Base-by-base conservation (phyloP, 2,113 vertebrate species). In the Psilopsiagon aurifrons region DNA sequence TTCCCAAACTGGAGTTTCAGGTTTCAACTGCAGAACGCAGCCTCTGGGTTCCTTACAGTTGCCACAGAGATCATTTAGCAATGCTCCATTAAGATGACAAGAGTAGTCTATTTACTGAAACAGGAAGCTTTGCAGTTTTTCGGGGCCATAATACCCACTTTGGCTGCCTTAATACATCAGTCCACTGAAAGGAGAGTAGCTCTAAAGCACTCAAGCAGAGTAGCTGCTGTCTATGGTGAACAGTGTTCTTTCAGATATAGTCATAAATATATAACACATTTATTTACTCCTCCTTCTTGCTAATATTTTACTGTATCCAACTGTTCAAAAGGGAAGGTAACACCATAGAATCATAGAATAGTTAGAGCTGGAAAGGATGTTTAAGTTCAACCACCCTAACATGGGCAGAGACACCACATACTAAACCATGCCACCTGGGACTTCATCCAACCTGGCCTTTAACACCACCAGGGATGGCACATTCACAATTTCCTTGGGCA, bases 41-140 rank as follows among this genome's bases (percentile, higher is more conserved):
- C 10, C 22, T 41, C 86, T 95, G 90, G 79, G 39, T 39, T 88
- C 63, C 90, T 96, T 93, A 85, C 95, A 94, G 35, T 52, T 60
- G 52, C 83, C 93, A 43, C 77, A 85, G 77, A 83, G 77, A 90
- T 89, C 84, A 93, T 62, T 79, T 96, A 94, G 75, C 83, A 90
- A 14, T 5, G 75, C 49, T 94, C 96, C 96, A 95, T 95, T 96
- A 95, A 89, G 69, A 94, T 31, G 84, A 24, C 71, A 47, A 73
- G 41, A 90, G 91, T 22, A 46, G 74, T n/a, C 2, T 70, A 57
- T 60, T 94, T 96, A 93, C 86, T 78, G 71, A 94, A 92, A 91
- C 55, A 88, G 91, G 17, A 90, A 29, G 68, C 74, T 90, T 37
- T 12, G 47, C 73, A 33, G 29, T 31, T 85, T 73, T 64, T 55